Evolutionary conservation across 1,140 invertebrate species (phyloP), one percentile per base, ranked within the genome.

Genomic region (Pseudoatta argentina): DNA sequence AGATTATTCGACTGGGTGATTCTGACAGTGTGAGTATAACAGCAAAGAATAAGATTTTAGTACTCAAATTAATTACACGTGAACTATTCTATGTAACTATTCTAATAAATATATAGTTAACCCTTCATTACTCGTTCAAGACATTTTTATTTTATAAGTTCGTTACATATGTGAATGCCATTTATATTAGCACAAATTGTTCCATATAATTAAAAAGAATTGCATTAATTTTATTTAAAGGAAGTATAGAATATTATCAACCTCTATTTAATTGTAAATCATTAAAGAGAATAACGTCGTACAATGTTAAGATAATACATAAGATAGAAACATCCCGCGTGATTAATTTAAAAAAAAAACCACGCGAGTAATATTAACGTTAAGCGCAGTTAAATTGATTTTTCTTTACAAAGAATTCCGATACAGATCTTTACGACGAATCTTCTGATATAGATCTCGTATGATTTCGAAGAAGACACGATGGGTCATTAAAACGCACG

Each of bases 71-170:
- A 24, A 30, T 30, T 30, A 5, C 21, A 3, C 6, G 8, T 2
- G 8, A 51, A 79, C 21, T 21, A 21, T 21, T 21, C 8, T 79
- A 24, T 53, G 14, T 44, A 44, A 2, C 7, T 66, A 10, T 8
- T 78, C n/a, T 10, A 24, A 24, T n/a, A 63, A 63, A 34, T 34
- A 64, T 67, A 24, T 55, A 66, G 14, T 79, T 34, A 44, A 44
- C 2, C 39, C 39, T 44, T 44, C 39, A 44, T 44, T 44, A 44
- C 10, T 12, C 39, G 39, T 44, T 44, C 39, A 44, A 44, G 8
- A 44, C 0, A 44, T 44, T 44, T 10, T 8, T 44, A 44, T 10
- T 44, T 44, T 44, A 44, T 44, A 44, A 44, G 8, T 44, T 44
- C 39, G 8, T 10, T 44, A 44, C 39, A 44, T 44, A 44, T 12